Conservation (phyloP, 2,888 invertebrate species). For the Criorhina ranunculi region DNA sequence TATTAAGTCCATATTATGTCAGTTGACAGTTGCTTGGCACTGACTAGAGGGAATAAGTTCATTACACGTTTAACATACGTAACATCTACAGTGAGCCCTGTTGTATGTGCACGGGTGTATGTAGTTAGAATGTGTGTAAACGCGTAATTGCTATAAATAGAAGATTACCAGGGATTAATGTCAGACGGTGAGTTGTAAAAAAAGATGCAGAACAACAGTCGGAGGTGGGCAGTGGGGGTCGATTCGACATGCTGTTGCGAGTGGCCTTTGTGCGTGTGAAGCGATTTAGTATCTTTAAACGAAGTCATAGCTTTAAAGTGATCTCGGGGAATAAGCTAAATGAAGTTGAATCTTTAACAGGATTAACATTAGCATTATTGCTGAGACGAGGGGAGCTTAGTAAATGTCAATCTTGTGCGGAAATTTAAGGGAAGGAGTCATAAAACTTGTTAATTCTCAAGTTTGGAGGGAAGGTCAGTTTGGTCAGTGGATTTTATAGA, state of each 20-base stretch:
- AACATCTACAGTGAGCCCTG: neutral
- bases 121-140: constrained; percentile 35
- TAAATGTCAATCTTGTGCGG: neutral
- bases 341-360: constrained; percentile 55
- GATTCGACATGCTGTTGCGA: constrained; percentile 36
- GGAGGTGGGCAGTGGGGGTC: constrained; percentile 21
- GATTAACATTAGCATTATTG: constrained; percentile 33
- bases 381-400: neutral
- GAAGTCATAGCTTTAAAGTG: constrained; percentile 50
- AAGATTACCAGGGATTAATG: constrained; percentile 74
- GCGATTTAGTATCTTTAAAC: constrained; percentile 55
- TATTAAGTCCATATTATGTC: constrained; percentile 65
- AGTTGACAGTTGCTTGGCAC: constrained; percentile 61
- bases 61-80: constrained; percentile 48
- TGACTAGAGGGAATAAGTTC: constrained; percentile 45
- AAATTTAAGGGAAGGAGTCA: neutral
- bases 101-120: neutral
- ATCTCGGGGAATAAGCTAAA: constrained; percentile 50
- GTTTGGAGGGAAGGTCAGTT: neutral
- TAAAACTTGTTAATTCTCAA: neutral
- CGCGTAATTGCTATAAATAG: constrained; percentile 76
- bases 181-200: constrained; percentile 49
- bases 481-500: too few species aligned
- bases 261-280: constrained; percentile 39
- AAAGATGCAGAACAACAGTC: constrained; percentile 31